A percentile compares a stretch with the other conserved stretches of the same genome.
Evolutionary conservation across 2,113 vertebrate species (phyloP).

Genomic region (Gnathochromis pfefferi): DNA sequence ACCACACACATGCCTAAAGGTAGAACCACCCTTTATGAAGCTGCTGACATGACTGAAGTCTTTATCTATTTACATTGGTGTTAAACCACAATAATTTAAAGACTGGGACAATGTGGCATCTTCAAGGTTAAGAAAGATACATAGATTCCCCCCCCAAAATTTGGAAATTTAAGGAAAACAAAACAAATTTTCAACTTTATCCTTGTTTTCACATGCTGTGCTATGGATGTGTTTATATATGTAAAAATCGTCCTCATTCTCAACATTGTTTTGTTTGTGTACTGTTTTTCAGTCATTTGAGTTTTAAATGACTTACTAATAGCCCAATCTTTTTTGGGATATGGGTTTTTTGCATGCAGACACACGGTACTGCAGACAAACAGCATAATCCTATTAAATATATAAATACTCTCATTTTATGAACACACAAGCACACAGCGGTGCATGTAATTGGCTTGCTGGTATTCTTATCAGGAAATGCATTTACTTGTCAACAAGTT

Average conservation of each 20-base stretch:
- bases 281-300: neutral
- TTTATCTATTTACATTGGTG: neutral
- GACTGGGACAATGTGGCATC: neutral
- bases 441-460: constrained; percentile 23
- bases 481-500: constrained; percentile 26
- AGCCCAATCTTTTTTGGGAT: neutral
- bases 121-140: neutral
- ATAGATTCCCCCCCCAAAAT: no score
- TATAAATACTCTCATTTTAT: neutral
- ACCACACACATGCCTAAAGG: neutral
- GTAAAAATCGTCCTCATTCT: neutral
- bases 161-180: neutral
- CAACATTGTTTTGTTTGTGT: neutral
- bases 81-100: neutral
- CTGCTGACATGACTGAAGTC: neutral
- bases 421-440: neutral
- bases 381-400: neutral
- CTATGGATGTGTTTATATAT: neutral
- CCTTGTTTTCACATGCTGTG: neutral
- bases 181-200: neutral
- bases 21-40: neutral
- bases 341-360: neutral
- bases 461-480: constrained; percentile 39
- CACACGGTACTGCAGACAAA: neutral
- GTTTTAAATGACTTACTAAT: neutral